Base-by-base conservation (phyloP, 2,113 vertebrate genomes). In the Arenaria interpres region DNA sequence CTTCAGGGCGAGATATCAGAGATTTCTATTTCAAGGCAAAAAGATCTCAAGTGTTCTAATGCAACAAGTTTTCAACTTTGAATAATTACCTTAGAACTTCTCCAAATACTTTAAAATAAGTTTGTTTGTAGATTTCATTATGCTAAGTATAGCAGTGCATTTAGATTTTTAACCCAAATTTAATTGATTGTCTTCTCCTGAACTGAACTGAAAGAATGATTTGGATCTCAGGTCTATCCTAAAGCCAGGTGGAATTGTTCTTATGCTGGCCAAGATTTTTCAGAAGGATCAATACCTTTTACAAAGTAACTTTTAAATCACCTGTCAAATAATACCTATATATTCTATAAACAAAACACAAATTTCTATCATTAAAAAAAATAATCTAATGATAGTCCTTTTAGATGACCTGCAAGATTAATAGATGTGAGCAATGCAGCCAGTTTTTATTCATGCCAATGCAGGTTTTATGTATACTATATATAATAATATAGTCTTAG, bases 211-310 rank as follows among this genome's bases (percentile, higher is more conserved):
- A 20, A 68, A 60, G 8, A 53, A 56, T 28, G 10, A n/a, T 21
- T 43, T 0, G 0, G 9, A 28, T 28, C 20, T 48, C 18, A 84
- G 13, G 7, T 56, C 30, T n/a, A 3, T 53, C 12, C 28, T 37
- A 30, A 56, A 88, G 35, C 30, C 19, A 57, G 11, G 8, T 4
- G 15, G 41, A 83, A 50, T 32, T 54, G 3, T 32, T 63, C 6
- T 54, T 33, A 25, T 35, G 12, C 5, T 39, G 76, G 17, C 7
- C 15, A 87, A 27, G 33, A 54, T 41, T 89, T 60, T 59, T 14
- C 64, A 84, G 27, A 72, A 88, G 4, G 9, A 45, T 37, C 39
- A 59, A 72, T 25, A 69, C 1, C 0, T 45, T 90, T 73, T 59
- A 3, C 6, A 83, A 67, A 80, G 6, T 39, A 53, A 43, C 41